A percentile compares a stretch with the other conserved stretches of the same genome.
Evolutionary conservation across 37 sponge, comb jelly and placozoan genomes (phyloP).

Genomic region (Eunapius fragilis): DNA sequence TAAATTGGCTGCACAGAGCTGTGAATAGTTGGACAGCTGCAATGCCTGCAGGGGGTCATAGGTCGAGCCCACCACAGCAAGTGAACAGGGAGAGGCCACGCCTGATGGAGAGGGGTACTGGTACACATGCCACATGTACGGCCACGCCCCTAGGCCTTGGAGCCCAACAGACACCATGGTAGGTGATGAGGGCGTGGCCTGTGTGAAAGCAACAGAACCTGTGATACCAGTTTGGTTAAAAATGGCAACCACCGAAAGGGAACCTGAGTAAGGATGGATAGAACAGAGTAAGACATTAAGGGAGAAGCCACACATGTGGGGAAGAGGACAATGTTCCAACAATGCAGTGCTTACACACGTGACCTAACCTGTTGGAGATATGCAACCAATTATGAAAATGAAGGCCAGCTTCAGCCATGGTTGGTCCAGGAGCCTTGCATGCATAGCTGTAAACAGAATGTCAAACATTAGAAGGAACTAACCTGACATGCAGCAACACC

Average conservation of each 20-base stretch:
- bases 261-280: neutral
- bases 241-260: slow-evolving; percentile 9
- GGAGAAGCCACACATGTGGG: too few species aligned
- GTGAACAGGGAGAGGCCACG: slow-evolving; percentile 16
- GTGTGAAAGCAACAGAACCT: slow-evolving; percentile 57
- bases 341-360: too few species aligned
- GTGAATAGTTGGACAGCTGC: slow-evolving; percentile 2
- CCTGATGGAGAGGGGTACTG: slow-evolving; percentile 38
- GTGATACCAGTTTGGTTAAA: slow-evolving; percentile 60
- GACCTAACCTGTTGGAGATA: too few species aligned
- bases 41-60: slow-evolving; percentile 59
- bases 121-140: slow-evolving; percentile 64
- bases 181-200: slow-evolving; percentile 4
- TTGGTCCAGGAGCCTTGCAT: too few species aligned
- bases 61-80: slow-evolving; percentile 19
- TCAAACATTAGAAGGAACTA: too few species aligned
- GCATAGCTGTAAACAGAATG: too few species aligned
- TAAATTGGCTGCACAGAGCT: slow-evolving; percentile 12
- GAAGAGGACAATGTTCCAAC: too few species aligned
- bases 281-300: neutral
- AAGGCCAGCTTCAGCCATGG: too few species aligned
- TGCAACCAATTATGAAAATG: too few species aligned
- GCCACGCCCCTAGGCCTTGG: slow-evolving; percentile 19
- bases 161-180: slow-evolving; percentile 43
- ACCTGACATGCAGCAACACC: too few species aligned